Conservation (phyloP, 2,113 vertebrate genomes). For the Protobothrops mucrosquamatus region DNA sequence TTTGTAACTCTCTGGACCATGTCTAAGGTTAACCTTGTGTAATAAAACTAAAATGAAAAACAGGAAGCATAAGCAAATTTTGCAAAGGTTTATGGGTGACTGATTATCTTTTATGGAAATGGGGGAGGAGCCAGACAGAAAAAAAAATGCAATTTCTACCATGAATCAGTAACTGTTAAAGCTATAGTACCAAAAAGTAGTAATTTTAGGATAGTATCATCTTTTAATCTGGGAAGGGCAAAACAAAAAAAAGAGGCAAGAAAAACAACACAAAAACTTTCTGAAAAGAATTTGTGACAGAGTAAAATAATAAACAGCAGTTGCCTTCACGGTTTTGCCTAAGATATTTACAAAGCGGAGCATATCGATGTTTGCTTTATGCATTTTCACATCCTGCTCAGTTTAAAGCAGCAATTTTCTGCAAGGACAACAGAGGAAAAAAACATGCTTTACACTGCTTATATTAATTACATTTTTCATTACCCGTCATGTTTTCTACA, state of each 20-base stretch:
- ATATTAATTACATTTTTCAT: conserved; percentile 89
- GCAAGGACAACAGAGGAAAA: conserved; percentile 79
- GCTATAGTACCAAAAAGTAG: conserved; percentile 29
- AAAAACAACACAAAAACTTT: conserved; percentile 40
- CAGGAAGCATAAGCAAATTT: background rate
- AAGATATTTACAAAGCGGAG: conserved; percentile 79
- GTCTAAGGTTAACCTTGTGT: background rate
- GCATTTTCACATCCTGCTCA: conserved; percentile 78
- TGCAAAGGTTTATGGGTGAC: background rate
- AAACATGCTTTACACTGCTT: conserved; percentile 78
- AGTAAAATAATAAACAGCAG: conserved; percentile 71
- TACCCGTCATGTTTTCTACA: conserved; percentile 84
- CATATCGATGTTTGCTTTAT: conserved; percentile 72
- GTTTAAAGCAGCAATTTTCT: conserved; percentile 82
- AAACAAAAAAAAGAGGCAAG: conserved; percentile 42
- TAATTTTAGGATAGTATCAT: conserved; percentile 54
- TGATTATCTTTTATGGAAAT: background rate
- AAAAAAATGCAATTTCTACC: background rate
- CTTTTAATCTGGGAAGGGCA: conserved; percentile 36
- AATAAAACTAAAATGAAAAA: background rate
- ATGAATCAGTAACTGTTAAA: conserved; percentile 41
- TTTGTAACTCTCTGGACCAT: background rate
- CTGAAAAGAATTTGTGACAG: conserved; percentile 66
- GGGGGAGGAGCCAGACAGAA: background rate
- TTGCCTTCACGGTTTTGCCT: conserved; percentile 76